A percentile compares a stretch with the other conserved stretches of the same genome.
Evolutionary conservation across 2,888 invertebrate species (phyloP).

Genomic region (Poecilobothrus nobilitatus): DNA sequence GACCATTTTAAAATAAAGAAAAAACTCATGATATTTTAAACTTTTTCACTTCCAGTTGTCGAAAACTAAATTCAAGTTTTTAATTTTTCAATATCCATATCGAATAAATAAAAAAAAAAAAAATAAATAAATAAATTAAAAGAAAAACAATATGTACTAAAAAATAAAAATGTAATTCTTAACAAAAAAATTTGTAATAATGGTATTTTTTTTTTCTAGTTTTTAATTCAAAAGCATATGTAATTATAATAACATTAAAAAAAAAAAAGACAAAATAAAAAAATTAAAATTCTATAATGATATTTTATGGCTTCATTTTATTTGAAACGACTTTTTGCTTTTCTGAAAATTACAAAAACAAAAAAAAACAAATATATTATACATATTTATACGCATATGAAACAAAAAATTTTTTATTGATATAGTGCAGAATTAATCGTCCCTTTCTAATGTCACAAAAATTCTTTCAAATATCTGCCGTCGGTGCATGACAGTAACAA

Average conservation of each 20-base stretch:
- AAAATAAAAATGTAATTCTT: constrained; percentile 2
- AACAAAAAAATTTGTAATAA: neutral
- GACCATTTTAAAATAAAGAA: too few relatives aligned
- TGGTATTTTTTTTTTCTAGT: neutral
- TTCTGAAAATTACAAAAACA: neutral
- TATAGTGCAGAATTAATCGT: too few relatives aligned
- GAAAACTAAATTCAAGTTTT: neutral
- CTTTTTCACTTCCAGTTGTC: too few relatives aligned
- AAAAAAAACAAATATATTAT: too few relatives aligned
- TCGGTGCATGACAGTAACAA: too few relatives aligned
- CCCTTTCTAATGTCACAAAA: too few relatives aligned
- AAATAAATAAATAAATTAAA: too few relatives aligned
- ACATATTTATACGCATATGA: too few relatives aligned
- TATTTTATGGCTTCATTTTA: constrained; percentile 4
- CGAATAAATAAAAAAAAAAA: neutral
- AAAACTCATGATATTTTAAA: too few relatives aligned
- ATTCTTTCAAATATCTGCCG: too few relatives aligned
- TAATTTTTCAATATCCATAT: neutral
- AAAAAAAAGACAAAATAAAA: neutral
- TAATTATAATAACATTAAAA: constrained; percentile 6
- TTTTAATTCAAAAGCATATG: constrained; percentile 1
- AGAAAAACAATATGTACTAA: neutral
- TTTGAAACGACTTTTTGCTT: neutral
- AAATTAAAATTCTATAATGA: neutral
- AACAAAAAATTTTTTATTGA: too few relatives aligned